A percentile compares a stretch with the other conserved stretches of the same genome.
Evolutionary conservation across 2,113 vertebrate species (phyloP).

Genomic region (Cyanoramphus novaezelandiae): DNA sequence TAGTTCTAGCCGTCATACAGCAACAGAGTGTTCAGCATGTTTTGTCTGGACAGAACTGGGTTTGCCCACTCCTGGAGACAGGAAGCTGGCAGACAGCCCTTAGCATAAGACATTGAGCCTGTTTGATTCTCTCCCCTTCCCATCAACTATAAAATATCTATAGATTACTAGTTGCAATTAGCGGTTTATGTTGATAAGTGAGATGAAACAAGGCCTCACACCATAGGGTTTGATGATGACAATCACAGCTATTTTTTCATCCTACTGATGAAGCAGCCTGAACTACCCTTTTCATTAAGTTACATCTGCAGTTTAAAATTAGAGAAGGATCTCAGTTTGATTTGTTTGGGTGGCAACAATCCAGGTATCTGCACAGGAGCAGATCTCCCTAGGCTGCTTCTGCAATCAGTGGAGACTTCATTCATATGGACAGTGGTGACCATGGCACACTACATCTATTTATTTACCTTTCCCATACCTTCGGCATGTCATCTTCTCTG

Average conservation of each 20-base stretch:
- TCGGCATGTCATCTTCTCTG: not conserved
- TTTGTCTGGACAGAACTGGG: not conserved
- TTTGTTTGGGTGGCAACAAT: not conserved
- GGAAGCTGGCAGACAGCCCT: not conserved
- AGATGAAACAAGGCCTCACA: not conserved
- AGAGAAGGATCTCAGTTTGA: not conserved
- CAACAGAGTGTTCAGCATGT: fast-evolving
- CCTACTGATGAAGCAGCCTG: not conserved
- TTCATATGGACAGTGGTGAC: not conserved
- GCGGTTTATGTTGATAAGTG: not conserved
- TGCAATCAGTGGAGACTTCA: not conserved
- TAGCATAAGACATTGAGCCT: not conserved
- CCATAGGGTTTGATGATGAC: not conserved
- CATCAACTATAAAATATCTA: not conserved
- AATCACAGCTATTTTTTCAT: not conserved
- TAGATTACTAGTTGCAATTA: not conserved
- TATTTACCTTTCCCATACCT: not conserved
- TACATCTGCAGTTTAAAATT: not conserved
- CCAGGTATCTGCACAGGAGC: fast-evolving
- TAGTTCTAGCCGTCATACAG: not conserved
- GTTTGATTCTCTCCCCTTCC: not conserved
- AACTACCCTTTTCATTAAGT: not conserved
- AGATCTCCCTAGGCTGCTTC: not conserved
- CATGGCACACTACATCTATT: not conserved
- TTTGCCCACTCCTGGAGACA: not conserved